A percentile compares a stretch with the other conserved stretches of the same genome.
phyloP scores from a whole-genome alignment of 2,113 vertebrate species.

The Peromyscus leucopus region DNA sequence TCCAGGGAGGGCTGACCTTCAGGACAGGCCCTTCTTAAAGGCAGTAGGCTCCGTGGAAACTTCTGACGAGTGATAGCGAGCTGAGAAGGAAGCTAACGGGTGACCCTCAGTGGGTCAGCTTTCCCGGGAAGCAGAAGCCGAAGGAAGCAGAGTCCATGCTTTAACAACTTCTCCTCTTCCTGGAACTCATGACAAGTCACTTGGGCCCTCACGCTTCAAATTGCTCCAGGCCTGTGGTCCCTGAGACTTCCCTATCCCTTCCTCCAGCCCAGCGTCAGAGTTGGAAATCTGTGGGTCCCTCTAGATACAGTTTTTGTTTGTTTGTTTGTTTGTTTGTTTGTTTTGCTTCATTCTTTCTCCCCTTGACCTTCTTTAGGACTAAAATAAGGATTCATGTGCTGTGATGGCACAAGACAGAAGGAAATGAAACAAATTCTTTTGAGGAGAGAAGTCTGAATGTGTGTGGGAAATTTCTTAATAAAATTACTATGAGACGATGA shows the following conservation, averaged over 20 bases:
- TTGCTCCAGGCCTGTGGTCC: background rate
- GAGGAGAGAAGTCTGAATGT: background rate
- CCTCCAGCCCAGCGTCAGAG: background rate
- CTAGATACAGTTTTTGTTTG: background rate
- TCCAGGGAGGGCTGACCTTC: conserved; percentile 2
- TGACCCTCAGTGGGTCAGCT: conserved; percentile 14
- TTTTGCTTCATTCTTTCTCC: background rate
- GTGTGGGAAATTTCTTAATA: background rate
- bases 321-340: conserved; percentile 11
- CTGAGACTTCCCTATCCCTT: background rate
- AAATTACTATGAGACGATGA: background rate
- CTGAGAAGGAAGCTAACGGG: background rate
- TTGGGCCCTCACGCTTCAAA: background rate
- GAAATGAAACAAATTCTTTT: background rate
- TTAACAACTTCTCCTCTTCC: background rate
- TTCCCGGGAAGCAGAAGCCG: conserved; percentile 28
- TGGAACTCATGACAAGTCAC: background rate
- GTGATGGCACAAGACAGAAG: background rate
- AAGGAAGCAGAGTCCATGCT: background rate
- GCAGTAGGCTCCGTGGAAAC: conserved; percentile 19
- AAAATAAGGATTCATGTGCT: background rate
- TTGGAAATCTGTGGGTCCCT: background rate
- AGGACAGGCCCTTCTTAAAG: conserved; percentile 36
- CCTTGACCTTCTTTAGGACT: background rate
- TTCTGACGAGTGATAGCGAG: conserved; percentile 7